Base-by-base conservation (phyloP, 1,140 invertebrate species). In the Copidosoma floridanum region DNA sequence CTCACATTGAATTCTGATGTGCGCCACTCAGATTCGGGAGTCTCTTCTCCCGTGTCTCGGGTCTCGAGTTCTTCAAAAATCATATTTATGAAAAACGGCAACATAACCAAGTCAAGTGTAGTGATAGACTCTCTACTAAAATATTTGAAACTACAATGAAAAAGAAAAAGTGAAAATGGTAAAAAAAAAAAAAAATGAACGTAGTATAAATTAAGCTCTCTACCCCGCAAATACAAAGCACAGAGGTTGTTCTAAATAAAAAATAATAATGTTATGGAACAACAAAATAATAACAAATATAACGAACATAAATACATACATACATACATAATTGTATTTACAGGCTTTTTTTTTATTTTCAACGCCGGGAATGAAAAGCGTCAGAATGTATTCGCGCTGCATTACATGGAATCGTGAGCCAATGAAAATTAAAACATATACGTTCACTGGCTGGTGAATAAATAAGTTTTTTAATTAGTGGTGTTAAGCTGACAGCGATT, bases 151-250 rank as follows among this genome's bases (percentile, higher is more conserved):
- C 75, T 78, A 78, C 76, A 68, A 72, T 32, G 29, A 32, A 8
- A 75, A 70, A 76, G 58, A 76, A 54, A 11, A 21, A 40, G 14
- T 43, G 16, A 2, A n/a, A 68, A 72, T n/a, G n/a, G n/a, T n/a
- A 75, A 70, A 76, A 58, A 76, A 47, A 10, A 21, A 43, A 20
- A 37, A 18, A 1, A 72, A 69, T 71, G 69, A 79, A 79, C 69
- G 71, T 72, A 77, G 77, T 80, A n/a, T n/a, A 74, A 82, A 81
- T 82, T 81, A 83, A 81, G 83, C 84, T 85, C 84, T 85, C 84
- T 85, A 85, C 82, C 84, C 84, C 81, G 83, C 82, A 81, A 76
- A 78, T 65, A 59, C 82, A 82, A 79, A 74, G 72, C 73, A 73
- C 72, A 78, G 72, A 76, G 65, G 75, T 71, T 73, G 27, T 37